These are phyloP conservation scores for Heliconius cydno DNA, from an alignment of 2,888 invertebrate genomes.

Conservation along the genomic window DNA sequence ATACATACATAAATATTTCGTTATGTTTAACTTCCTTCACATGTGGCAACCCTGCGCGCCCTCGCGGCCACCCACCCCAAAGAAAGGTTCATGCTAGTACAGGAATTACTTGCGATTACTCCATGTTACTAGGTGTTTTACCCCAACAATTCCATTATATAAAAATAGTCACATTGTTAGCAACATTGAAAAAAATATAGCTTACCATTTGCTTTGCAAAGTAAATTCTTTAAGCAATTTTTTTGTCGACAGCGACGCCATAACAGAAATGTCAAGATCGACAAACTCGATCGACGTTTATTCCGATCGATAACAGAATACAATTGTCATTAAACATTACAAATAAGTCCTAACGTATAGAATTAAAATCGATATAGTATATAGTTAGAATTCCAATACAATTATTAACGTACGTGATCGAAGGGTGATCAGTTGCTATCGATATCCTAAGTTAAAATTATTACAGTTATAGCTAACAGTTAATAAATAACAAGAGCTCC, in stretches of 20 bases:
- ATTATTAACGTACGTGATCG: neutral
- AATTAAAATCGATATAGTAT: neutral
- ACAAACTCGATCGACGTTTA: neutral
- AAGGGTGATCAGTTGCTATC: neutral
- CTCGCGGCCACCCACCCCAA: conserved; percentile 39
- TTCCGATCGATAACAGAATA: neutral
- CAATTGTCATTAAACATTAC: neutral
- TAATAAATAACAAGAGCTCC: neutral
- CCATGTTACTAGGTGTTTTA: conserved; percentile 56
- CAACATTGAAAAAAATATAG: conserved; percentile 41
- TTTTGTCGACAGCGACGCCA: conserved; percentile 44
- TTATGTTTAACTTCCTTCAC: neutral
- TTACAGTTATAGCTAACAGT: neutral
- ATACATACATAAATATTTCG: neutral
- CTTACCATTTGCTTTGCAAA: conserved; percentile 48
- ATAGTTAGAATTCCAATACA: neutral
- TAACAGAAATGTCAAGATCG: conserved; percentile 35
- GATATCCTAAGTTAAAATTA: neutral
- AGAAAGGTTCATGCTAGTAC: conserved; percentile 44
- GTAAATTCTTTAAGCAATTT: conserved; percentile 47
- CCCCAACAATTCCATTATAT: conserved; percentile 53
- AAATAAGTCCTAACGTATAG: neutral
- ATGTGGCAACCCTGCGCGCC: conserved; percentile 42
- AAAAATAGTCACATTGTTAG: conserved; percentile 45
- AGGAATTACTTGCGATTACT: conserved; percentile 56